Evolutionary conservation across 2,888 invertebrate genomes (phyloP).

Genomic region (Amphipyra tragopoginis): DNA sequence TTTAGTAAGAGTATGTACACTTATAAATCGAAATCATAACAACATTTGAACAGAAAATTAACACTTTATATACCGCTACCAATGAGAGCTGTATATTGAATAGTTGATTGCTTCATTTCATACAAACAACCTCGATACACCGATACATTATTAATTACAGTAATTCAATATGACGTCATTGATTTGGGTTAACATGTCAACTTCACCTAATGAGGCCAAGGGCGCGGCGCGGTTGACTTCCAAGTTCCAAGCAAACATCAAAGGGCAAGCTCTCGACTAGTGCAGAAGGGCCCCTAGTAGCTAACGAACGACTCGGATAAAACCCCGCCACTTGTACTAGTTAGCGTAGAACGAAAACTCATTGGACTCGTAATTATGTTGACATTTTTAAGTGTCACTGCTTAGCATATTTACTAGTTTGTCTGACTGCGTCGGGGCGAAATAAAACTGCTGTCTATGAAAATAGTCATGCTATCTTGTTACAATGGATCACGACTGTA

Average conservation of each 20-base stretch:
- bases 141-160: constrained; percentile 13
- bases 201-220: constrained; percentile 71
- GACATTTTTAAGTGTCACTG: constrained; percentile 36
- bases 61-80: not conserved
- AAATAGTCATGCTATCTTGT: too few relatives aligned
- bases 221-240: constrained; percentile 61
- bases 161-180: constrained; percentile 39
- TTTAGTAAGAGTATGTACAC: not conserved
- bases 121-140: not conserved
- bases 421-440: not conserved
- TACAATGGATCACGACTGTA: too few relatives aligned
- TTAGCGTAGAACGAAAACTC: constrained; percentile 58
- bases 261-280: constrained; percentile 71
- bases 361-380: constrained; percentile 49
- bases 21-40: not conserved
- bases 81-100: not conserved
- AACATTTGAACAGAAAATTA: constrained; percentile 4
- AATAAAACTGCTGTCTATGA: not conserved
- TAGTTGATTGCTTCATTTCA: not conserved
- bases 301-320: constrained; percentile 72
- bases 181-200: constrained; percentile 65
- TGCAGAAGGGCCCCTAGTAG: constrained; percentile 63
- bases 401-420: constrained; percentile 4
- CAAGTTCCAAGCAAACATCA: constrained; percentile 68
- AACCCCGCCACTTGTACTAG: constrained; percentile 64